phyloP scores from a whole-genome alignment of 2,797 vertebrate species.

The Acanthornis magna region DNA sequence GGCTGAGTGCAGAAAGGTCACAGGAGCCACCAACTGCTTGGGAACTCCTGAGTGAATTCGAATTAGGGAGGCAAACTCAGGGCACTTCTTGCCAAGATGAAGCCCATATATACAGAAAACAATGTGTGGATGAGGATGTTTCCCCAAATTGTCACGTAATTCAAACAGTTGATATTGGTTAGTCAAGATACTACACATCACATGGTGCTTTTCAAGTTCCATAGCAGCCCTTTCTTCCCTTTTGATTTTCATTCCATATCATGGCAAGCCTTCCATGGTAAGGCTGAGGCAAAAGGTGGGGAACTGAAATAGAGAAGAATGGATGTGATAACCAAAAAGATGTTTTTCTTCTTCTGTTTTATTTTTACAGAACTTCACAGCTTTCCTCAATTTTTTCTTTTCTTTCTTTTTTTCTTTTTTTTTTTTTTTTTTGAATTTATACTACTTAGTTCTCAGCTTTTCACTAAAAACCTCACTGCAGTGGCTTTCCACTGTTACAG shows the following conservation, averaged over 20 bases:
- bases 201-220: not conserved
- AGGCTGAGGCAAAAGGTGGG: not conserved
- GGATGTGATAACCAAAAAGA: not conserved
- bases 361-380: not conserved
- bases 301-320: not conserved
- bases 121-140: not conserved
- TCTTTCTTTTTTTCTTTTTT: not conserved
- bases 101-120: not conserved
- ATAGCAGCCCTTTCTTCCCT: not conserved
- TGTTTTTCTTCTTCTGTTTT: too few species aligned
- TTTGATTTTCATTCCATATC: not conserved
- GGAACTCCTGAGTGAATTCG: not conserved
- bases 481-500: not conserved
- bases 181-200: not conserved
- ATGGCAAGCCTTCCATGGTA: fast-evolving
- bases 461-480: not conserved
- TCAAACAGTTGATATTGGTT: not conserved
- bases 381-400: too few species aligned
- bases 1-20: not conserved
- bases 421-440: not conserved
- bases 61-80: not conserved
- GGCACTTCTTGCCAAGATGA: not conserved
- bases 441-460: not conserved
- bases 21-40: not conserved
- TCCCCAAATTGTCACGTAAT: fast-evolving